Evolutionary conservation across 1,140 invertebrate genomes (phyloP).

Genomic region (Drosophila lacteicornis): DNA sequence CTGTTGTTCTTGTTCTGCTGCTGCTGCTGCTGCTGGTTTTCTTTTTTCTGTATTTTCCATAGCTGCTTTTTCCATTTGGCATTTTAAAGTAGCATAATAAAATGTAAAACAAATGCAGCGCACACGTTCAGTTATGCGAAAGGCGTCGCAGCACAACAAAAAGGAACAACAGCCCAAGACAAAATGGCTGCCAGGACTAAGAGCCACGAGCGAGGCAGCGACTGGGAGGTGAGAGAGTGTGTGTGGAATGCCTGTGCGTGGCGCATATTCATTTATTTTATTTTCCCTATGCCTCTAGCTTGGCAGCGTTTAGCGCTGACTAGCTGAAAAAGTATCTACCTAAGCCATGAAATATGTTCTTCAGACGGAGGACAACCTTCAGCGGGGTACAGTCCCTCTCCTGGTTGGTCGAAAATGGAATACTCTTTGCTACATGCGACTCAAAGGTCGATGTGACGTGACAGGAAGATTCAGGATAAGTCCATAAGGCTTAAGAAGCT

Average conservation of each 20-base stretch:
- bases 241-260: slow-evolving; percentile 66
- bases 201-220: slow-evolving; percentile 3
- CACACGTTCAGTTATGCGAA: slow-evolving; percentile 75
- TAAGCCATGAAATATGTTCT: slow-evolving; percentile 74
- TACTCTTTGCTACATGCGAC: background rate
- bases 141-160: slow-evolving; percentile 57
- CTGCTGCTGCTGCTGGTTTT: slow-evolving; percentile 11
- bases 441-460: background rate
- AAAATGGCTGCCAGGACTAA: slow-evolving; percentile 50
- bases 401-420: background rate
- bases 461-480: background rate
- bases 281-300: slow-evolving; percentile 50
- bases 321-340: slow-evolving; percentile 71
- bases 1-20: slow-evolving; percentile 15
- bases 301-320: slow-evolving; percentile 62
- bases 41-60: slow-evolving; percentile 35
- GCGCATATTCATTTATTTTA: slow-evolving; percentile 77
- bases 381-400: background rate
- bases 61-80: slow-evolving; percentile 42
- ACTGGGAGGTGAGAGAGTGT: slow-evolving; percentile 2
- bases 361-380: slow-evolving; percentile 32
- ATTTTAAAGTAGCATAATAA: slow-evolving; percentile 78
- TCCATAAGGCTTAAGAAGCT: too few species aligned
- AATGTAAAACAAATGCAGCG: slow-evolving; percentile 78
- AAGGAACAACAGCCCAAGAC: slow-evolving; percentile 46